phyloP scores from a whole-genome alignment of 2,797 vertebrate genomes.

The Bradypodion ventrale region DNA sequence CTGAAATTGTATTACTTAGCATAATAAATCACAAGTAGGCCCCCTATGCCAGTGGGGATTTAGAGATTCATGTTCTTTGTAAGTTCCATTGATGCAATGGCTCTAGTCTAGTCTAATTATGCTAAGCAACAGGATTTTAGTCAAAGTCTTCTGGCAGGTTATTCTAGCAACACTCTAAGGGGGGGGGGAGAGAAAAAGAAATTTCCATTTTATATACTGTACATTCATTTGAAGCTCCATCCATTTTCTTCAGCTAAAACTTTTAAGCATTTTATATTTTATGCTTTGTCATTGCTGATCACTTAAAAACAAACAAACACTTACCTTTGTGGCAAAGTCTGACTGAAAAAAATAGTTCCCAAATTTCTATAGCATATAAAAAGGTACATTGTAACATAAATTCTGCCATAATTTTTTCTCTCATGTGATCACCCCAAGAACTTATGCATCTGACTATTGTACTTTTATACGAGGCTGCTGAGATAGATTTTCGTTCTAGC shows the following conservation, averaged over 20 bases:
- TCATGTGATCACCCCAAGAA: not conserved
- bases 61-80: too few species aligned
- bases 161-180: too few species aligned
- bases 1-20: too few species aligned
- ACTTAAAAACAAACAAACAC: too few species aligned
- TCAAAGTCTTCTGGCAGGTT: too few species aligned
- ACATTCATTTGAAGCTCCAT: not conserved
- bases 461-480: not conserved
- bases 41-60: too few species aligned
- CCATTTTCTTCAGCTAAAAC: not conserved
- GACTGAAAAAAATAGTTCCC: not conserved
- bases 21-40: too few species aligned
- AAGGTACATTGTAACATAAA: not conserved
- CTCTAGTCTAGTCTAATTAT: too few species aligned
- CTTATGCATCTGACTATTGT: not conserved
- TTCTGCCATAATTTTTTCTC: not conserved
- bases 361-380: not conserved
- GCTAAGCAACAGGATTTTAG: too few species aligned
- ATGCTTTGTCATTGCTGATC: not conserved
- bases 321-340: not conserved
- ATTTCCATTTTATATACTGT: too few species aligned
- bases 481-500: not conserved
- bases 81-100: too few species aligned
- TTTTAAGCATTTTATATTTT: not conserved
- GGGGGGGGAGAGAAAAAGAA: too few species aligned